Base-by-base conservation (phyloP, 2,888 invertebrate species). In the Adelphocoris suturalis region DNA sequence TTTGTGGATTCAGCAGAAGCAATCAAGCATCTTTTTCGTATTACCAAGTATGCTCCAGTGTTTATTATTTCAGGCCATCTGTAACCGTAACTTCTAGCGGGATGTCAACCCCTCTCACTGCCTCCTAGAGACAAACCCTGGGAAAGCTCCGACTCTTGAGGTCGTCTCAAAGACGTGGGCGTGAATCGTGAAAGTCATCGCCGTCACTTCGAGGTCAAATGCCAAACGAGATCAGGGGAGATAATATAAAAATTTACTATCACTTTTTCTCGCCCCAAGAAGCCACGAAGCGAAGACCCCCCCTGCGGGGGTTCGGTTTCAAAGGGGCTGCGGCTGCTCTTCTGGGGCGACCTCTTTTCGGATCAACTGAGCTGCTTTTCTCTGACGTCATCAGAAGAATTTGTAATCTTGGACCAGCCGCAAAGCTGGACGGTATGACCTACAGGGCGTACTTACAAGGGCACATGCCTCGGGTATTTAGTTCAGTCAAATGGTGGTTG, bases 171-270 rank as follows among this genome's bases (percentile, higher is more conserved):
- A 23, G 19, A 68, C 68, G 68, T 12, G 27, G 68, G 68, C 68
- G 68, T 68, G 68, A 68, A 68, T 68, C 68, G 68, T 68, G 68
- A 68, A 68, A 68, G 68, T 68, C 68, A 68, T 23, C 68, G 19
- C 23, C 19, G 68, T 68, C 68, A 68, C 68, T 68, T 68, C 27
- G 68, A 68, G 68, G 68, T 68, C 68, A 68, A 68, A 68, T 68
- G 68, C 68, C 68, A 68, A 68, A 68, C 68, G 68, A 68, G 68
- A 68, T 68, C 68, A 23, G 23, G 68, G 68, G 68, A 68, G 68
- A 68, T 68, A 68, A 23, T 68, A 68, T 68, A 68, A 68, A 68
- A 68, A 68, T 68, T 23, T 68, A 68, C 68, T 68, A 68, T 68
- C 68, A 68, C 68, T 68, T 68, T 68, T 68, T 23, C 68, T 68